phyloP scores from a whole-genome alignment of 2,797 vertebrate genomes.

The Anisognathus igniventris region DNA sequence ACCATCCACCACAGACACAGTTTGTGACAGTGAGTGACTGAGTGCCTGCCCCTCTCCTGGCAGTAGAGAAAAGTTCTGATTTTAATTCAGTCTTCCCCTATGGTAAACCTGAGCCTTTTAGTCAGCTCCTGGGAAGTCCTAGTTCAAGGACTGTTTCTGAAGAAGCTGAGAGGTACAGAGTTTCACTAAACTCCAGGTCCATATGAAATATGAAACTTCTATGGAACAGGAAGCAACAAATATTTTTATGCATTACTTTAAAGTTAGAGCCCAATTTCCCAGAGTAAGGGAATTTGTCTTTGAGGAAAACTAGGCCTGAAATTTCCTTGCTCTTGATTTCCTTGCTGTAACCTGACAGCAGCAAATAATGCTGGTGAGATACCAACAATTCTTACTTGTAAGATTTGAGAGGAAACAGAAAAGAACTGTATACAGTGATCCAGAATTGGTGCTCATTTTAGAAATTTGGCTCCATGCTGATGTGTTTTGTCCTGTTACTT shows the following conservation, averaged over 20 bases:
- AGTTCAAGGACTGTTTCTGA: not conserved
- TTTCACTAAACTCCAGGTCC: not conserved
- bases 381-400: rapidly evolving
- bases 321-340: not conserved
- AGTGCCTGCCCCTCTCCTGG: not conserved
- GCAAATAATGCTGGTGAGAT: not conserved
- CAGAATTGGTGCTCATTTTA: not conserved
- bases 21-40: not conserved
- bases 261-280: not conserved
- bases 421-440: not conserved
- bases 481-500: not conserved
- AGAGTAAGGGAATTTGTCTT: not conserved
- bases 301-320: not conserved
- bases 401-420: not conserved
- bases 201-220: not conserved
- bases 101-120: not conserved
- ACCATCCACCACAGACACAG: not conserved
- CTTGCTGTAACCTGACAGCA: not conserved
- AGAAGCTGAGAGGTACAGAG: not conserved
- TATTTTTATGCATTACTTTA: not conserved
- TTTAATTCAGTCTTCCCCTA: not conserved
- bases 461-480: not conserved
- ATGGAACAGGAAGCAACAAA: not conserved
- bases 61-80: not conserved
- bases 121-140: not conserved